A percentile compares a stretch with the other conserved stretches of the same genome.
Conservation (phyloP, 1,140 invertebrate species). For the Drosophila obscura region DNA sequence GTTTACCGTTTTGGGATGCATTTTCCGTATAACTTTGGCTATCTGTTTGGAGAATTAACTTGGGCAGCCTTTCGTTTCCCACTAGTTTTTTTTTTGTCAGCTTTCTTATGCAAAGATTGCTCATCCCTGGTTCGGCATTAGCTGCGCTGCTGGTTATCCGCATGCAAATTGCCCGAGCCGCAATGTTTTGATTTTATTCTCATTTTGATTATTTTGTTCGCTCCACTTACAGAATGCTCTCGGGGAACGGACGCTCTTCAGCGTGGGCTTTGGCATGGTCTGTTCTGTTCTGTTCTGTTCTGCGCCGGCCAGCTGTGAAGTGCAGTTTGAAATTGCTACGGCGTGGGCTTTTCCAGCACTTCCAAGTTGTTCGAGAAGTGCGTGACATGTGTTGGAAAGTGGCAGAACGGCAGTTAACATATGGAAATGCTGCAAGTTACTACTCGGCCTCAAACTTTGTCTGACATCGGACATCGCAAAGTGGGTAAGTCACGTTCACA, state of each 20-base stretch:
- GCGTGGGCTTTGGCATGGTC: constrained; percentile 24
- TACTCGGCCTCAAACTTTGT: constrained; percentile 39
- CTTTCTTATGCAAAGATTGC: background rate
- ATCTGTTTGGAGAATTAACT: background rate
- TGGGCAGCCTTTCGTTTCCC: background rate
- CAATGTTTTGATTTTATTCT: constrained; percentile 79
- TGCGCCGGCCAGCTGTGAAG: constrained; percentile 49
- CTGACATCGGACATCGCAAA: constrained; percentile 34
- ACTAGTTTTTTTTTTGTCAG: background rate
- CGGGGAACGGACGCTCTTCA: constrained; percentile 10
- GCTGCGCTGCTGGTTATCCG: constrained; percentile 35
- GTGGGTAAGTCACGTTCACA: constrained; percentile 42
- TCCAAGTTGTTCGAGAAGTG: constrained; percentile 51
- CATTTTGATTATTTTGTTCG: constrained; percentile 73
- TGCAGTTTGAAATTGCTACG: constrained; percentile 38
- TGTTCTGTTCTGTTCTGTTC: background rate
- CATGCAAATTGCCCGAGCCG: constrained; percentile 75
- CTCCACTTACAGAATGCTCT: constrained; percentile 56
- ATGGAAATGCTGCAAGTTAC: constrained; percentile 42
- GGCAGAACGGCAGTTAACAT: constrained; percentile 54
- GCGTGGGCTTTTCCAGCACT: constrained; percentile 54
- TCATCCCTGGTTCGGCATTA: background rate
- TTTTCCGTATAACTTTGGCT: too few relatives aligned
- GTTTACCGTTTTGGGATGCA: too few relatives aligned
- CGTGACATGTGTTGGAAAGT: constrained; percentile 75